Evolutionary conservation across 2,888 invertebrate genomes (phyloP), one percentile per base, ranked within the genome.

Genomic region (Pristionchus entomophagus): DNA sequence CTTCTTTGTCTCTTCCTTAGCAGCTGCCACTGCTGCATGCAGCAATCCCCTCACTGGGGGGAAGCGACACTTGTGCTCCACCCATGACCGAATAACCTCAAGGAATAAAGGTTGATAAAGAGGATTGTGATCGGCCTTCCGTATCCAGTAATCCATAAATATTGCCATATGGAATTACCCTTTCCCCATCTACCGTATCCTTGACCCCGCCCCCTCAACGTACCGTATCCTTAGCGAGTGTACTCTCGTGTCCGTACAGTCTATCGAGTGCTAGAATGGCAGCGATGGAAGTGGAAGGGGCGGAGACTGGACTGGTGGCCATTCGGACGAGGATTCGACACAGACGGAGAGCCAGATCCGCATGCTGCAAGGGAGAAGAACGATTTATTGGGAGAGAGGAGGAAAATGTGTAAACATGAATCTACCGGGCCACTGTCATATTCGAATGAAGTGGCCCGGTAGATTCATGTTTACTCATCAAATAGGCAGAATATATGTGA

Each of bases 151-250:
- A 10, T 32, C 10, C 12, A 14, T 32, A 2, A 1, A 2, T 56
- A 56, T 14, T 26, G 59, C 17, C 26, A 12, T 17, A 51, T 51
- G 17, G 1, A 2, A 51, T 12, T 2, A 51, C 12, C 51, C 51
- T 51, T 19, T 51, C 51, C 56, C 38, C 22, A 41, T 73, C 29
- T 19, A 51, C 32, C 32, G 32, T 77, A 14, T 45, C 14, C 45
- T 45, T 14, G 45, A 80, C 1, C 19, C 51, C 19, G 29, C 49
- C 14, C 35, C 10, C 38, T 80, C 38, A 12, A 77, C 38, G 4
- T 82, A 82, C 82, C 82, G 82, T 59, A 82, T 56, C 59, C 56
- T 59, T 56, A n/a, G 59, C 82, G n/a, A 82, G 38, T n/a, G 49
- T 38, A 14, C 56, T 41, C 12, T 59, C 59, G 56, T 38, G 38